A percentile compares a stretch with the other conserved stretches of the same genome.
Evolutionary conservation across 2,113 vertebrate genomes (phyloP).

Genomic region (Sula dactylatra): DNA sequence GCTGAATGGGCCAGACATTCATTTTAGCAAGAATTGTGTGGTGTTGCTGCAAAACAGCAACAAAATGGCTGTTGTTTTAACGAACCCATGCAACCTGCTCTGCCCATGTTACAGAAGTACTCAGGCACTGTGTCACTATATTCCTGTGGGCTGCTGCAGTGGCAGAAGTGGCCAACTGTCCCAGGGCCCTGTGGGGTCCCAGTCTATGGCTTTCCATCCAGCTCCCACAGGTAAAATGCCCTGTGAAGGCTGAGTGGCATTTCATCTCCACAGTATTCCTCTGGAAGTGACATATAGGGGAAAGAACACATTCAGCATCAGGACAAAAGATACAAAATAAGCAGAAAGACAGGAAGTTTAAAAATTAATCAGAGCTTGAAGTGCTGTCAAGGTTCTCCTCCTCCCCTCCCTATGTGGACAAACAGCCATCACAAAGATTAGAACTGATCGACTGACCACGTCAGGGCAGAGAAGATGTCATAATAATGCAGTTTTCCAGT

Average conservation of each 20-base stretch:
- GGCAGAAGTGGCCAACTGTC: neutral
- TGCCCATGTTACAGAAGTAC: neutral
- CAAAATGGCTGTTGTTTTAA: neutral
- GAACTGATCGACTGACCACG: neutral
- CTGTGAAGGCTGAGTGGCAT: neutral
- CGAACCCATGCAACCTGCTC: neutral
- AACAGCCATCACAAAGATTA: conserved; percentile 4
- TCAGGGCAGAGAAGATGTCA: neutral
- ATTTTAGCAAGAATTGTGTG: neutral
- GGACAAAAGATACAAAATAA: conserved; percentile 32
- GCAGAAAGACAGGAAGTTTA: conserved; percentile 54
- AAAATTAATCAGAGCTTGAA: conserved; percentile 50
- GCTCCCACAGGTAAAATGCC: neutral
- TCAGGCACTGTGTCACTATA: neutral
- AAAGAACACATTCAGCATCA: neutral
- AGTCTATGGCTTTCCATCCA: neutral
- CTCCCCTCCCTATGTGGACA: neutral
- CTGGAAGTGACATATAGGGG: neutral
- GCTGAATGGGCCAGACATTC: neutral
- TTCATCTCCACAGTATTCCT: neutral
- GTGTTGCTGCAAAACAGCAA: neutral
- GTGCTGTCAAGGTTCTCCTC: conserved; percentile 1
- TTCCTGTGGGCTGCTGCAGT: neutral
- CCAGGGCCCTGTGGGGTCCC: neutral
- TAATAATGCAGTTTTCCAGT: neutral